phyloP scores from a whole-genome alignment of 2,113 vertebrate genomes.

The Esox niger region DNA sequence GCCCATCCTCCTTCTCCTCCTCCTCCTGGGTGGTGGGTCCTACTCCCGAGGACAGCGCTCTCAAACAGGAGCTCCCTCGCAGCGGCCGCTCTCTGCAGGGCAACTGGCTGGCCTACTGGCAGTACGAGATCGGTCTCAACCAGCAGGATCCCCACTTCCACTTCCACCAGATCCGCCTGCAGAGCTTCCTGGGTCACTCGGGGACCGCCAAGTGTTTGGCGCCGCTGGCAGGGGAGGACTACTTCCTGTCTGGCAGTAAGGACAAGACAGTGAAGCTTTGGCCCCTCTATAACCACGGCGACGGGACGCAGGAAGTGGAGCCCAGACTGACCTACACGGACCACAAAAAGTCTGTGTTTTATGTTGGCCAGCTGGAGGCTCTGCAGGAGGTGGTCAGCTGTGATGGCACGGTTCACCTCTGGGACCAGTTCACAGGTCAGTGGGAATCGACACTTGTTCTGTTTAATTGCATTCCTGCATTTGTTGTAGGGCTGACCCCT shows the following conservation, averaged over 20 bases:
- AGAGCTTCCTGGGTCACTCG: slow-evolving; percentile 89
- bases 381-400: slow-evolving; percentile 93
- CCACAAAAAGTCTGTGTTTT: slow-evolving; percentile 92
- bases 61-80: slow-evolving; percentile 89
- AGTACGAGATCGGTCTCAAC: slow-evolving; percentile 94
- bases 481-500: no score
- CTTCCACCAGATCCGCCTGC: slow-evolving; percentile 96
- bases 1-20: slow-evolving; percentile 58
- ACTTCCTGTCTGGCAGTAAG: slow-evolving; percentile 95
- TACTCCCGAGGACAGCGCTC: slow-evolving; percentile 74
- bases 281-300: slow-evolving; percentile 91
- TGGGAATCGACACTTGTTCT: not conserved
- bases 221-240: slow-evolving; percentile 85
- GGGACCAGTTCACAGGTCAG: slow-evolving; percentile 94
- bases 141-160: slow-evolving; percentile 92
- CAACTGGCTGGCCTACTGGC: slow-evolving; percentile 99
- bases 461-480: not conserved
- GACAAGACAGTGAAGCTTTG: slow-evolving; percentile 94
- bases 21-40: slow-evolving; percentile 62
- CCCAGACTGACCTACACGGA: slow-evolving; percentile 81
- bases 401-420: slow-evolving; percentile 91
- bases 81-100: slow-evolving; percentile 86
- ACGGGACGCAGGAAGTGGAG: slow-evolving; percentile 84
- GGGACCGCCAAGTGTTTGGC: slow-evolving; percentile 90
- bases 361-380: slow-evolving; percentile 86